Evolutionary conservation across 2,797 vertebrate genomes (phyloP), one percentile per base, ranked within the genome.

Genomic region (Cossypha heuglini): DNA sequence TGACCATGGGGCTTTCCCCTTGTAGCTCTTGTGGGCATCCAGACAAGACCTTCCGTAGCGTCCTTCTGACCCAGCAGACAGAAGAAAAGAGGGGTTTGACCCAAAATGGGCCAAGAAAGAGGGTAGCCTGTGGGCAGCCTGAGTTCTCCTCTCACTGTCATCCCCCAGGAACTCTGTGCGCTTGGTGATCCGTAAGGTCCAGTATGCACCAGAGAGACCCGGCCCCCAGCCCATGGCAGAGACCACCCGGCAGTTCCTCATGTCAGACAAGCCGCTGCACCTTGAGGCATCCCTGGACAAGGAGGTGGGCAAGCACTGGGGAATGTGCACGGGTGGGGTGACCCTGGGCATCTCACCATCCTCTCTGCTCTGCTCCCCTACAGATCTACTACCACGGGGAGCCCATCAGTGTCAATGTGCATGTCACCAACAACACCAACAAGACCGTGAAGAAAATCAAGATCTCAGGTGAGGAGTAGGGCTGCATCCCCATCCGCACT

Each of bases 391-490:
- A 99, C 95, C 99, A 99, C 0, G 99, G 99, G 2, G 99, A 99
- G n/a, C 99, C 99, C 11, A 99, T 99, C 97, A 99, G 98, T 1
- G 99, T 99, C 71, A 99, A 99, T 0, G 99, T 99, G 24, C 99
- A 99, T 0, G 99, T 99, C 96, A 99, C 99, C 88, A 99, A 99
- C 98, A 99, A 99, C 97, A 99, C 99, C 95, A 99, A 99, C 98
- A 99, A 99, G 98, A 99, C 98, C 0, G 99, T 99, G 95, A 99
- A 99, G 98, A 99, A 99, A 97, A 99, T 99, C 86, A 99, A 99
- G 96, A 99, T 99, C 95, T 99, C 99, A 77, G 99, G 99, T 99
- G 38, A 25, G 67, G 77, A 48, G 5, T 0, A 2, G 10, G 67
- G 33, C 17, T 0, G 1, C 0, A 3, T n/a, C 42, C 28, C 3